Evolutionary conservation across 1,140 invertebrate genomes (phyloP), one percentile per base, ranked within the genome.

Genomic region (Rhyzopertha dominica): DNA sequence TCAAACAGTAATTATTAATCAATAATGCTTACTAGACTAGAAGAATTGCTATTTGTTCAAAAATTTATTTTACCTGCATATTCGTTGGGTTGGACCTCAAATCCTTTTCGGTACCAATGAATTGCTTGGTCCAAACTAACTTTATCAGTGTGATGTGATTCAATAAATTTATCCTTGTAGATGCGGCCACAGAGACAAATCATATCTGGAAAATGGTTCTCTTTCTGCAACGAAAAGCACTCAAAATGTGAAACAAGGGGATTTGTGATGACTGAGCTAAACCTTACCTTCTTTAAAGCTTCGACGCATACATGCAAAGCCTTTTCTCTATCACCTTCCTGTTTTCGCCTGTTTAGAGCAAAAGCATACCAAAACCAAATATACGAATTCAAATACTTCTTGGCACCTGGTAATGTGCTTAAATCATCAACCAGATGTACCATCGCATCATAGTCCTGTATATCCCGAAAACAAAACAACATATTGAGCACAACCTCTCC

Each of bases 91-190:
- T 98, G 95, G 23, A 97, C 86, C 64, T 86, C 91, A 71, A 99
- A 99, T 34, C 95, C 95, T 76, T 96, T 93, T 47, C 94, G 78
- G 67, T 99, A 99, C 96, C 96, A 99, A 68, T 88, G 80, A 56
- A 98, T 98, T 18, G 96, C 95, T 73, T 88, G 85, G 20, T 87
- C 78, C 40, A 99, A 74, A 61, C 90, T 92, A 18, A 88, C 84
- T 58, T 81, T 77, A 66, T 99, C 95, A 1, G 78, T 79, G 63
- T 95, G 95, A 51, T 87, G 79, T 25, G 91, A 95, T 73, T 98
- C 94, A 13, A 97, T 90, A 73, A 98, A 99, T 65, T 89, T 95
- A 70, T 99, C 96, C 71, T 99, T 99, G 67, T 98, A 98, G 63
- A 99, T 98, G 43, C 96, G 79, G 1, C 96, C 96, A 69, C 95